Conservation (phyloP, 2,113 vertebrate species). For the Megaceryle maxima region DNA sequence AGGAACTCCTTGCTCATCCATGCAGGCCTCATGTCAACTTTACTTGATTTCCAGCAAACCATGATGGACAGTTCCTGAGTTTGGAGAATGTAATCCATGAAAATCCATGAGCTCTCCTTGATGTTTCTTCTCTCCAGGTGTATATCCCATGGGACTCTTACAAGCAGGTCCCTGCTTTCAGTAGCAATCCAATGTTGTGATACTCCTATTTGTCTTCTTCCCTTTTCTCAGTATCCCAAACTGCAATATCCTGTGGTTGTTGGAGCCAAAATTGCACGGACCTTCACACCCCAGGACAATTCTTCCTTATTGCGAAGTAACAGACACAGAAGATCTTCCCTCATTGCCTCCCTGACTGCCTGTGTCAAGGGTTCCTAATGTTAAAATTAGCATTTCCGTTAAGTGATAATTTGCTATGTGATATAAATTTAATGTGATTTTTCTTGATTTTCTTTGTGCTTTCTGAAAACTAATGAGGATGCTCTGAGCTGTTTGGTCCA, state of each 20-base stretch:
- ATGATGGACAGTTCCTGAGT: neutral
- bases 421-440: neutral
- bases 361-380: neutral
- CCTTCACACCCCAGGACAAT: neutral
- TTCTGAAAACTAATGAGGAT: neutral
- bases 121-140: neutral
- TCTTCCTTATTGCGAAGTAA: neutral
- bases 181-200: neutral
- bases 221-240: neutral
- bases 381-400: neutral
- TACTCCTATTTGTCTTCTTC: neutral
- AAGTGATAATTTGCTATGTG: neutral
- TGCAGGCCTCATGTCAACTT: neutral
- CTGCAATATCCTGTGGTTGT: neutral
- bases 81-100: neutral
- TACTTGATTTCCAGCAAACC: neutral
- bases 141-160: neutral
- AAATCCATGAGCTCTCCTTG: neutral
- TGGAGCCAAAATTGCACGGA: neutral
- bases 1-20: neutral
- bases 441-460: neutral
- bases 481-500: neutral
- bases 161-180: neutral
- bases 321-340: neutral
- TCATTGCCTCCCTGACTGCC: neutral